These are phyloP conservation scores for Melanostoma mellinum DNA, from an alignment of 2,888 invertebrate species.

Conservation along the genomic window DNA sequence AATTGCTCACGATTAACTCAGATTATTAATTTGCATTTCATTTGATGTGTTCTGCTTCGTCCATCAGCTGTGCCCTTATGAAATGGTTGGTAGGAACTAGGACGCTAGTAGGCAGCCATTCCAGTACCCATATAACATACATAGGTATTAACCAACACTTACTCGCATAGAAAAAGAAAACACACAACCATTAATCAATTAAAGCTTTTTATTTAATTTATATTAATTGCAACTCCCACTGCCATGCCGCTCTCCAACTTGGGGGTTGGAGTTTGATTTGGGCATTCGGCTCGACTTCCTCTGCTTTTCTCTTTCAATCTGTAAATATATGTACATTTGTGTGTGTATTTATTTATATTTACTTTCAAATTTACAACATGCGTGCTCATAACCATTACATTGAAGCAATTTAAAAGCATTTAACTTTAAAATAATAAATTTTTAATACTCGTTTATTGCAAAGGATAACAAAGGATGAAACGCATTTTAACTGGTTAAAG, in stretches of 20 bases:
- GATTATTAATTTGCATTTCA: constrained; percentile 65
- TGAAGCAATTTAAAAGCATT: constrained; percentile 10
- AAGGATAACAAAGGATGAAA: constrained; percentile 60
- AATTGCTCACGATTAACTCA: constrained; percentile 50
- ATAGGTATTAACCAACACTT: neutral
- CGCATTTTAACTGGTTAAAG: constrained; percentile 40
- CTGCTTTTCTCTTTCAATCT: constrained; percentile 2
- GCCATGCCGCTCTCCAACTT: neutral
- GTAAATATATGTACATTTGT: constrained; percentile 7
- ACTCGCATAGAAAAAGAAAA: constrained; percentile 27
- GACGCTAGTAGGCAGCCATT: neutral
- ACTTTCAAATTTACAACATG: neutral
- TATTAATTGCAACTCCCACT: constrained; percentile 47
- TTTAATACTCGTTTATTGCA: constrained; percentile 55
- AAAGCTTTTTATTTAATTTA: constrained; percentile 66
- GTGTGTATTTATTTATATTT: constrained; percentile 14
- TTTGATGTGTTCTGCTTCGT: constrained; percentile 24
- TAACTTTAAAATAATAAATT: constrained; percentile 49
- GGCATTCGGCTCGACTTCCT: neutral
- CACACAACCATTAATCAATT: constrained; percentile 59
- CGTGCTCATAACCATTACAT: constrained; percentile 29
- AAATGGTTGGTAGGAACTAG: constrained; percentile 19
- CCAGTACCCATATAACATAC: neutral
- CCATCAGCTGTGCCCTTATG: constrained; percentile 22
- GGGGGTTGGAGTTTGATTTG: constrained; percentile 21